Conservation (phyloP, 2,797 vertebrate species). For the Danio choprae region DNA sequence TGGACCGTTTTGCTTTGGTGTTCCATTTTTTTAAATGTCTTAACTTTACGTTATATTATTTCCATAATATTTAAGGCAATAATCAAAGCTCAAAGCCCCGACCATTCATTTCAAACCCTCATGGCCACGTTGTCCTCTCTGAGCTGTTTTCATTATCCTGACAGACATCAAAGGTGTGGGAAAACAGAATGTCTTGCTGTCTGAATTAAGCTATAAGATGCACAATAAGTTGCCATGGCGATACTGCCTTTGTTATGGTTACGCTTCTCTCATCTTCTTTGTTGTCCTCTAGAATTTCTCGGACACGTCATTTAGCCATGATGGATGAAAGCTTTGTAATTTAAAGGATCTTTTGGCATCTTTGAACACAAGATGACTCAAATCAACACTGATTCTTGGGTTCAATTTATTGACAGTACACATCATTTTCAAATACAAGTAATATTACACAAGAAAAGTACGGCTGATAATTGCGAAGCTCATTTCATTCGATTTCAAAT, state of each 20-base stretch:
- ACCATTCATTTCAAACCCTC: neutral
- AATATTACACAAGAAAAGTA: conserved; percentile 25
- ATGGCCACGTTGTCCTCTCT: neutral
- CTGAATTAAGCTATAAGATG: conserved; percentile 24
- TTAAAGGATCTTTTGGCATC: neutral
- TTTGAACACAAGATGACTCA: neutral
- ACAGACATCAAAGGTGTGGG: conserved; percentile 18
- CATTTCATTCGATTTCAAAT: neutral
- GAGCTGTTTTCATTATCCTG: conserved; percentile 5
- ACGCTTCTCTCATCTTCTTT: neutral
- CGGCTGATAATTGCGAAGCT: conserved; percentile 20
- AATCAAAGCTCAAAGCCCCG: neutral
- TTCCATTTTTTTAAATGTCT: too few species aligned
- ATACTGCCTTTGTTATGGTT: conserved; percentile 19
- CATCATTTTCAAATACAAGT: conserved; percentile 23
- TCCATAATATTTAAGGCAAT: neutral
- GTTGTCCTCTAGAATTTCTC: conserved; percentile 10
- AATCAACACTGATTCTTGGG: neutral
- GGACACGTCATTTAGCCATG: neutral
- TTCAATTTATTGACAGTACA: conserved; percentile 32
- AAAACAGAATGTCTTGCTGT: conserved; percentile 18
- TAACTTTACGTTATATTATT: neutral
- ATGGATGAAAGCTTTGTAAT: neutral
- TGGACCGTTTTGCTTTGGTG: neutral
- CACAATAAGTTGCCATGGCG: conserved; percentile 48